These are phyloP conservation scores for Chaetogeoica ovagalla DNA, from an alignment of 2,888 invertebrate genomes.

Conservation along the genomic window DNA sequence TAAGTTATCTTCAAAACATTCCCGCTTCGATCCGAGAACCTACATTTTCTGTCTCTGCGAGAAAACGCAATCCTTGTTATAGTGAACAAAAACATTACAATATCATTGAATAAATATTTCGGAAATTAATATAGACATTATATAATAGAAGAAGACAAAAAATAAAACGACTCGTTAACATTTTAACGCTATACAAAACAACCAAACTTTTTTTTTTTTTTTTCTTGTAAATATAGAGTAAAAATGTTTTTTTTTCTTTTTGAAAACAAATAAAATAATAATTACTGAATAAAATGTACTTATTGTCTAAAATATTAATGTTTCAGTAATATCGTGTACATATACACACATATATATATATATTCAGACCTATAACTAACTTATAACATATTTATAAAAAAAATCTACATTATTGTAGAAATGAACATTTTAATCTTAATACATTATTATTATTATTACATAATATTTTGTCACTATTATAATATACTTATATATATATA, in stretches of 20 bases:
- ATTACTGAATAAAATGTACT: slow-evolving; percentile 22
- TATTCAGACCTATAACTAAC: slow-evolving; percentile 28
- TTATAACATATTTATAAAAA: slow-evolving; percentile 3
- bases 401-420: slow-evolving; percentile 21
- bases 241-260: not conserved
- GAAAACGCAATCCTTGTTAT: not conserved
- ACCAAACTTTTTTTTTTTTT: not conserved
- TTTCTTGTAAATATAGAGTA: slow-evolving; percentile 34
- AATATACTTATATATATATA: no score
- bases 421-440: not conserved
- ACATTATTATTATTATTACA: slow-evolving; percentile 20
- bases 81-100: not conserved
- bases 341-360: slow-evolving; percentile 3
- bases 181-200: no score
- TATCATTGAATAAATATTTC: not conserved
- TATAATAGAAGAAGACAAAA: no score
- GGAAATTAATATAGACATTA: not conserved
- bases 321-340: slow-evolving; percentile 36
- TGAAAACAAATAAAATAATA: not conserved
- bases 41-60: not conserved
- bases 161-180: no score
- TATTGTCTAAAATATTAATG: slow-evolving; percentile 17
- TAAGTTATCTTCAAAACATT: slow-evolving; percentile 31
- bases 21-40: not conserved
- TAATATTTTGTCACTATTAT: slow-evolving; percentile 18